Conservation (phyloP, 2,888 invertebrate genomes). For the Drosophila stalkeri region DNA sequence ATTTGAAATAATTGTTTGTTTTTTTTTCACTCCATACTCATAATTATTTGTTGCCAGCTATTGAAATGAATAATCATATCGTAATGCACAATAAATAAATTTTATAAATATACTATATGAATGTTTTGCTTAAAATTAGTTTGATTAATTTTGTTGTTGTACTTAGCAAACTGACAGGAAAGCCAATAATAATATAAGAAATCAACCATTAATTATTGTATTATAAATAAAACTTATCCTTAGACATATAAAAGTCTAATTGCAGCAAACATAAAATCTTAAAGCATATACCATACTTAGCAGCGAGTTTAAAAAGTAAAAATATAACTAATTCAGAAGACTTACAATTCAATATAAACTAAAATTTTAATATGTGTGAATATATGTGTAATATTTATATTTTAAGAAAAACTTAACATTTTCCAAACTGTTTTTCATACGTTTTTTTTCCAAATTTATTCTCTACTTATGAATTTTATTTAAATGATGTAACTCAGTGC, state of each 20-base stretch:
- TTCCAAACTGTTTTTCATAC: conserved; percentile 12
- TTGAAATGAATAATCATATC: conserved; percentile 70
- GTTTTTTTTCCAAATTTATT: conserved; percentile 26
- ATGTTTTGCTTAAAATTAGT: conserved; percentile 24
- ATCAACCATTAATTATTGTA: conserved; percentile 21
- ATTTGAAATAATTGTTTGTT: conserved; percentile 28
- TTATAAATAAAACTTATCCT: conserved; percentile 25
- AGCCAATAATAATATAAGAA: conserved; percentile 19
- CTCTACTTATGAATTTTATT: conserved; percentile 21
- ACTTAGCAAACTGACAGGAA: conserved; percentile 51
- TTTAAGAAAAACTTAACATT: not conserved
- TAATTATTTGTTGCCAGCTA: conserved; percentile 25
- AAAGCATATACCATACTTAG: conserved; percentile 36
- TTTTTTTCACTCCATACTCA: conserved; percentile 37
- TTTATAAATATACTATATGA: conserved; percentile 11
- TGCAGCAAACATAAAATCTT: conserved; percentile 27
- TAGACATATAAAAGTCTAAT: conserved; percentile 16
- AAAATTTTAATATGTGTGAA: not conserved
- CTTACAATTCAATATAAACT: conserved; percentile 16
- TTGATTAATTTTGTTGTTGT: conserved; percentile 59
- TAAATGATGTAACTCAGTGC: conserved; percentile 44
- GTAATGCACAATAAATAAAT: conserved; percentile 58
- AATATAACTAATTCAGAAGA: conserved; percentile 10
- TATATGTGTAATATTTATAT: not conserved
- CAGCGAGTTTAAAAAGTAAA: conserved; percentile 27